These are phyloP conservation scores for Sesamia inferens DNA, from an alignment of 2,888 invertebrate genomes.

Conservation along the genomic window DNA sequence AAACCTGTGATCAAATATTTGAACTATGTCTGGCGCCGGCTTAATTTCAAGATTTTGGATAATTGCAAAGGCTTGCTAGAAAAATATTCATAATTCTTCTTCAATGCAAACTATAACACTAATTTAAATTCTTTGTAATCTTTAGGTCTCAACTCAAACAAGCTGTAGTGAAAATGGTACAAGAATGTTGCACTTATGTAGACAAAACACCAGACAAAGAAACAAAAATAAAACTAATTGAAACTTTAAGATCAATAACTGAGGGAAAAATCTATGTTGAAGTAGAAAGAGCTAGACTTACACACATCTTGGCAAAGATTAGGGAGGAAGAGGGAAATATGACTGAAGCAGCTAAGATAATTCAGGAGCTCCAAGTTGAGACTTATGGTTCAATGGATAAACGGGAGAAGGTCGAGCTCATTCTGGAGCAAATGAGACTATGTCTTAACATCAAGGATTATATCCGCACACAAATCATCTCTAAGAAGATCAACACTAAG, in stretches of 20 bases:
- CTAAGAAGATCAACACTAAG: constrained; percentile 99
- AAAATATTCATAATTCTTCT: neutral
- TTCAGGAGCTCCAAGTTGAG: constrained; percentile 98
- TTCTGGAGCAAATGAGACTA: constrained; percentile 99
- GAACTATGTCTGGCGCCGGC: too few relatives aligned
- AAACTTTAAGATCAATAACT: constrained; percentile 97
- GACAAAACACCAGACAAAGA: constrained; percentile 97
- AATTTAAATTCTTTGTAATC: constrained; percentile 1
- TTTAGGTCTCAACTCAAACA: constrained; percentile 97
- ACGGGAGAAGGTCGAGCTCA: constrained; percentile 98
- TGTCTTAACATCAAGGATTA: constrained; percentile 99
- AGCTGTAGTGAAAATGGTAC: constrained; percentile 99
- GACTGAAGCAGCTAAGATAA: constrained; percentile 96
- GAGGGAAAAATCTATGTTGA: constrained; percentile 99
- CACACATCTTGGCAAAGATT: constrained; percentile 96
- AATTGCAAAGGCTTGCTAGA: neutral
- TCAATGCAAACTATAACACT: neutral
- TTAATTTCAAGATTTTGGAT: neutral
- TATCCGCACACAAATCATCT: constrained; percentile 99
- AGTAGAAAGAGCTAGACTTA: constrained; percentile 98
- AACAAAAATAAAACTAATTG: constrained; percentile 97
- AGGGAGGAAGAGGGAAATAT: constrained; percentile 96
- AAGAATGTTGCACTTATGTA: constrained; percentile 98
- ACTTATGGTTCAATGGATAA: constrained; percentile 99
- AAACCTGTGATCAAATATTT: too few relatives aligned